Conservation (phyloP, 1,140 invertebrate genomes). For the Drosophila cardini region DNA sequence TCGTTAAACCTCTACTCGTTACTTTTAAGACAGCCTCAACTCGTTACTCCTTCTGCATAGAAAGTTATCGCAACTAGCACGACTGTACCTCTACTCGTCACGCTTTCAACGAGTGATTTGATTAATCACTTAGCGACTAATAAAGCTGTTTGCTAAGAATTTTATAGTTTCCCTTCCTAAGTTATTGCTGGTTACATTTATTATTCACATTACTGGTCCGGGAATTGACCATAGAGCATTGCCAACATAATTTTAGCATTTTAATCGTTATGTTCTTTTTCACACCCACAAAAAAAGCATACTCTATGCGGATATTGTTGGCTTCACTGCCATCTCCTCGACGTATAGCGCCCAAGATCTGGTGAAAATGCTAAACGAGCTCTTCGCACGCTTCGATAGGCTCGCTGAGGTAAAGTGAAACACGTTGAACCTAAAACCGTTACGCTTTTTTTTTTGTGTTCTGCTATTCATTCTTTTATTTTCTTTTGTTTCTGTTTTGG, state of each 20-base stretch:
- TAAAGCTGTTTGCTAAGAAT: not conserved
- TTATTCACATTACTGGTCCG: no score
- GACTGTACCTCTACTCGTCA: not conserved
- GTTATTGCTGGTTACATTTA: not conserved
- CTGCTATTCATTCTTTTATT: conserved; percentile 26
- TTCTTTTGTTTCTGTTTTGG: no score
- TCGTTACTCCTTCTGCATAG: no score
- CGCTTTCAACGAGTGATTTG: not conserved
- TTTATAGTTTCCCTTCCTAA: not conserved
- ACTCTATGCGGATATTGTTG: conserved; percentile 96
- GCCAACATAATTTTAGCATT: not conserved
- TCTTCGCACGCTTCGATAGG: conserved; percentile 96
- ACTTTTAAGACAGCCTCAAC: no score
- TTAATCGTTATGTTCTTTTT: conserved; percentile 47
- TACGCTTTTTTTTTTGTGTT: conserved; percentile 23
- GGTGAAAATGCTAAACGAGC: conserved; percentile 96
- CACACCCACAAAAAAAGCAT: conserved; percentile 86
- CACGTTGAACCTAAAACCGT: conserved; percentile 11
- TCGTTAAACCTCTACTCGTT: no score
- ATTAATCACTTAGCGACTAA: not conserved
- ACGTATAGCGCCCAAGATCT: conserved; percentile 96
- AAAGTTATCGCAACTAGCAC: no score
- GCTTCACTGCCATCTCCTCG: conserved; percentile 97
- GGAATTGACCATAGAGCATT: not conserved
- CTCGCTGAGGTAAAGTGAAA: conserved; percentile 90